Conservation (phyloP, 2,113 vertebrate species). For the Hydropotes inermis region DNA sequence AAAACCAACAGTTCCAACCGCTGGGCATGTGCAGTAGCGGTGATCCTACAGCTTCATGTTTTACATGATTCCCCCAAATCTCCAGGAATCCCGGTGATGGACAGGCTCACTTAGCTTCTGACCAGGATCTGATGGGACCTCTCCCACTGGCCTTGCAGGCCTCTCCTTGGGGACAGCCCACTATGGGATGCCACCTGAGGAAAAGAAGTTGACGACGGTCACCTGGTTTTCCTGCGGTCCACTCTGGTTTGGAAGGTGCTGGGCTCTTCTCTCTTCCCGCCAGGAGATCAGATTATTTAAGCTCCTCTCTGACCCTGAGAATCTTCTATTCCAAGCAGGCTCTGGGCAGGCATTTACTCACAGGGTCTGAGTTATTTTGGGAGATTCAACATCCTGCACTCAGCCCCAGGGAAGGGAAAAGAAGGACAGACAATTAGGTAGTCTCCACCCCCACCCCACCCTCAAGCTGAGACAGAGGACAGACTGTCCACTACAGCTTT, state of each 20-base stretch:
- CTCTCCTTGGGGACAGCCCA: background rate
- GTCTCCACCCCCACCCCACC: background rate
- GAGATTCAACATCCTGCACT: background rate
- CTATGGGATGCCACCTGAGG: background rate
- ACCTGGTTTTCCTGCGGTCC: background rate
- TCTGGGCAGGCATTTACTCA: background rate
- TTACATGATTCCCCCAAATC: background rate
- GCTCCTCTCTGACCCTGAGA: background rate
- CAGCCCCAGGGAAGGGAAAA: background rate
- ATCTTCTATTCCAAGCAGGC: background rate
- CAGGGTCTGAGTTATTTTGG: constrained; percentile 29
- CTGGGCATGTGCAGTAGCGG: background rate
- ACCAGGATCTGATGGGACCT: background rate
- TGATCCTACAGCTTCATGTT: background rate
- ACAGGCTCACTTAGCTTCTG: background rate
- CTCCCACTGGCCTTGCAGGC: background rate
- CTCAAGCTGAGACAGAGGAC: background rate
- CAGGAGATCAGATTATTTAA: background rate
- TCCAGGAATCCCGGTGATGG: background rate
- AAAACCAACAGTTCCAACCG: background rate
- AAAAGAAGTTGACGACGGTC: background rate
- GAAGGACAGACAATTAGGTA: background rate
- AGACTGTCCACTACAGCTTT: background rate
- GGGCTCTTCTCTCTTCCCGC: background rate
- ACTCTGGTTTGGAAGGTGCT: background rate